Evolutionary conservation across 2,888 invertebrate genomes (phyloP).

Genomic region (Blastobasis lacticolella): DNA sequence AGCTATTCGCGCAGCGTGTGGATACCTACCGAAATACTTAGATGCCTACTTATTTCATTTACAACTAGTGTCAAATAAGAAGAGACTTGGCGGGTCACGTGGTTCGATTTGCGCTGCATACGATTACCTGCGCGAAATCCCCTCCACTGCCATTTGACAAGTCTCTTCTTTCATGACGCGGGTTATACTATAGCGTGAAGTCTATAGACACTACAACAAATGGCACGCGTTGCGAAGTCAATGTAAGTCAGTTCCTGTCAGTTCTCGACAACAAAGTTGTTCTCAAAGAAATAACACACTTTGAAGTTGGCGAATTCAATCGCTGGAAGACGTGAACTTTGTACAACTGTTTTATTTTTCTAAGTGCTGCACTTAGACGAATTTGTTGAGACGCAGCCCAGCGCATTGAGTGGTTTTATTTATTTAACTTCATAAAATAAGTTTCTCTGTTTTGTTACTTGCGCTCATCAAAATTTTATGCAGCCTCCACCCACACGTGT

Average conservation of each 20-base stretch:
- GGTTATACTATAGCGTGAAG: conserved; percentile 3
- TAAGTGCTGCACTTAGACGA: conserved; percentile 47
- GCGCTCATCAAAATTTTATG: not conserved
- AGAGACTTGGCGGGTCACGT: too few relatives aligned
- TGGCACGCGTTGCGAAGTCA: conserved; percentile 37
- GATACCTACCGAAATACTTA: too few relatives aligned
- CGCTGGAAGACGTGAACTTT: conserved; percentile 55
- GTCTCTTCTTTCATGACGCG: too few relatives aligned
- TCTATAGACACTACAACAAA: conserved; percentile 9
- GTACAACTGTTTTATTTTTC: conserved; percentile 59
- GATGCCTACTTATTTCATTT: too few relatives aligned
- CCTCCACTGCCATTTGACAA: too few relatives aligned
- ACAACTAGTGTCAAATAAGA: too few relatives aligned
- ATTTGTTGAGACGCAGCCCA: conserved; percentile 29
- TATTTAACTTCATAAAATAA: not conserved
- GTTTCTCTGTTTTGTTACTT: too few relatives aligned
- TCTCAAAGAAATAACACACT: conserved; percentile 62
- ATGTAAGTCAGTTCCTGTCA: conserved; percentile 37
- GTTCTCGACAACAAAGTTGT: conserved; percentile 49
- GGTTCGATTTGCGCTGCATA: too few relatives aligned
- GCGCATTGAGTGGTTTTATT: not conserved
- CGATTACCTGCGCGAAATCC: too few relatives aligned
- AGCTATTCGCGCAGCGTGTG: too few relatives aligned
- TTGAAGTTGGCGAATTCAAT: conserved; percentile 64
- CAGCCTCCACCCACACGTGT: not conserved